These are phyloP conservation scores for silkworm (Bombyx mori) DNA, from an alignment of 1,140 invertebrate species.

Conservation along the genomic window DNA sequence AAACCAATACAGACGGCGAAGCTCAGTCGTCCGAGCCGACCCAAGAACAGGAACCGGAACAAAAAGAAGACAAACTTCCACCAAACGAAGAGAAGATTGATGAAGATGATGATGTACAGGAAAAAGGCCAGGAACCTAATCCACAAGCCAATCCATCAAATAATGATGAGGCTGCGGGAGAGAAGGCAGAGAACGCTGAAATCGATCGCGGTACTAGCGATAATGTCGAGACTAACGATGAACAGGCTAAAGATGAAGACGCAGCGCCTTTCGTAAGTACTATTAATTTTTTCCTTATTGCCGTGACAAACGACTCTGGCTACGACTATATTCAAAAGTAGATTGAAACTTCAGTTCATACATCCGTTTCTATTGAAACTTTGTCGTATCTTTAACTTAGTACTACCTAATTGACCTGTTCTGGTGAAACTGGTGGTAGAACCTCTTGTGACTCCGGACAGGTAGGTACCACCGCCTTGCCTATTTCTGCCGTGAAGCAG, in stretches of 20 bases:
- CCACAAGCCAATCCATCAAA: constrained; percentile 72
- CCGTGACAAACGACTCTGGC: neutral
- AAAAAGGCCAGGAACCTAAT: constrained; percentile 80
- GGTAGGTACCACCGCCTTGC: too few species aligned
- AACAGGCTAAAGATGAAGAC: constrained; percentile 74
- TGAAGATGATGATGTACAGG: constrained; percentile 72
- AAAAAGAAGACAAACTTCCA: constrained; percentile 38
- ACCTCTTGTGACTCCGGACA: too few species aligned
- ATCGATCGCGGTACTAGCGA: constrained; percentile 60
- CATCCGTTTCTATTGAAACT: too few species aligned
- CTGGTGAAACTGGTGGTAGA: too few species aligned
- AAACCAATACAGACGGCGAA: neutral
- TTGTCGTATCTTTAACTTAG: too few species aligned
- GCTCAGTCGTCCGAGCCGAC: constrained; percentile 30
- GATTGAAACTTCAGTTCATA: too few species aligned
- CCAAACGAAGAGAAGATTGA: constrained; percentile 62
- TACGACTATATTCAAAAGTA: neutral
- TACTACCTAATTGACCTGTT: too few species aligned
- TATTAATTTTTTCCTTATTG: neutral
- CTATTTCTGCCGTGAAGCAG: too few species aligned
- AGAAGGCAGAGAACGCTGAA: constrained; percentile 59
- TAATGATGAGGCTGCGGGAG: constrained; percentile 70
- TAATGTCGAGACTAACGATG: constrained; percentile 72
- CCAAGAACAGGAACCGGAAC: constrained; percentile 29
- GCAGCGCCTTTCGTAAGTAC: constrained; percentile 68